phyloP scores from a whole-genome alignment of 2,888 invertebrate genomes.

The Drosophila barbarae region DNA sequence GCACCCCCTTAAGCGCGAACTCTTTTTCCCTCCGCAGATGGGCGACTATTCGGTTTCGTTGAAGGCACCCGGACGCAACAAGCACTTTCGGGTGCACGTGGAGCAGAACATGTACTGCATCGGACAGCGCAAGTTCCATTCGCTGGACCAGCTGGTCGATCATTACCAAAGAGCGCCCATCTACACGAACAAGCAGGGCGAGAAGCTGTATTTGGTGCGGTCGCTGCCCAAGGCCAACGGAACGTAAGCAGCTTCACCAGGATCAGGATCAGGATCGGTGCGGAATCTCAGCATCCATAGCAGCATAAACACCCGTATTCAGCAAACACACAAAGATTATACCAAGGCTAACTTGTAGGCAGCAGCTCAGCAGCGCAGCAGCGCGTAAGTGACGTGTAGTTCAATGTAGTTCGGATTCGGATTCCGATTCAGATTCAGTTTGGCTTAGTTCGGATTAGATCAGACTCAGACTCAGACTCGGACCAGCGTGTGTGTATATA shows the following conservation, averaged over 20 bases:
- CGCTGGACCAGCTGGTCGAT: constrained; percentile 96
- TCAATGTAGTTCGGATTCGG: constrained; percentile 35
- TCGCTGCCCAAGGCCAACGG: constrained; percentile 88
- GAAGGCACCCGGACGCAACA: constrained; percentile 98
- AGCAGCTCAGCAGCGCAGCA: constrained; percentile 44
- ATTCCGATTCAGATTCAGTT: constrained; percentile 30
- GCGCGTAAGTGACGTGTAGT: constrained; percentile 34
- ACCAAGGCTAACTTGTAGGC: constrained; percentile 51
- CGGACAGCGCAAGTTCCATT: constrained; percentile 98
- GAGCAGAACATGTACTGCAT: constrained; percentile 96
- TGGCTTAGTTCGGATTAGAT: constrained; percentile 24
- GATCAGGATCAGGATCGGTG: not conserved
- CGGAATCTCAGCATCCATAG: constrained; percentile 39
- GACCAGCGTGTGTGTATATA: constrained; percentile 42
- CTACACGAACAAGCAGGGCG: constrained; percentile 98
- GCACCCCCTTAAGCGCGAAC: not conserved
- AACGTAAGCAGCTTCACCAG: constrained; percentile 74
- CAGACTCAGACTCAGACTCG: constrained; percentile 13
- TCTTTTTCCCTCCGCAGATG: constrained; percentile 83
- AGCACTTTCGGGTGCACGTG: constrained; percentile 99
- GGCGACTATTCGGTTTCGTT: constrained; percentile 99
- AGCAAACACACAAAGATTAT: constrained; percentile 60
- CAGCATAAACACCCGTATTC: constrained; percentile 59
- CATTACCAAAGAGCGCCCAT: constrained; percentile 99
- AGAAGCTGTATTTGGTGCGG: constrained; percentile 97